Evolutionary conservation across 1,140 invertebrate species (phyloP).

Genomic region (Achatina immaculata): DNA sequence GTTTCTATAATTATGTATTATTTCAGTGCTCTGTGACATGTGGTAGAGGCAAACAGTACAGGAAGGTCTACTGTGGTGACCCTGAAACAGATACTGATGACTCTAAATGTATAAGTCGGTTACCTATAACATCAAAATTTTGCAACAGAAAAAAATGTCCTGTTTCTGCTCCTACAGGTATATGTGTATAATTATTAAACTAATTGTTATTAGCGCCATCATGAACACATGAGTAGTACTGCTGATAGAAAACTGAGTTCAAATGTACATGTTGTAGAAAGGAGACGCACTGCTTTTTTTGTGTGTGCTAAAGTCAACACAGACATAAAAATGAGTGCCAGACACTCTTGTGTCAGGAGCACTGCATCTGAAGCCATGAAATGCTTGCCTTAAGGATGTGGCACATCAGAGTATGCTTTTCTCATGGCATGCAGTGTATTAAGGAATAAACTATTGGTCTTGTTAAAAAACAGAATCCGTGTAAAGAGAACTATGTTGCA

Average conservation of each 20-base stretch:
- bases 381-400: too few species aligned
- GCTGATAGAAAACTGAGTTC: background rate
- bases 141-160: constrained; percentile 40
- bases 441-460: background rate
- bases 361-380: too few species aligned
- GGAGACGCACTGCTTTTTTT: too few species aligned
- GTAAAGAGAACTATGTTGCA: too few species aligned
- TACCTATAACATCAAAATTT: constrained; percentile 37
- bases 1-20: background rate
- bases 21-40: constrained; percentile 78
- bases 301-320: background rate
- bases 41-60: constrained; percentile 76
- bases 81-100: constrained; percentile 61
- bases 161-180: background rate
- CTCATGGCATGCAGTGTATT: too few species aligned
- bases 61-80: constrained; percentile 76
- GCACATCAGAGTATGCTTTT: too few species aligned
- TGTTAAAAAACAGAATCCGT: too few species aligned
- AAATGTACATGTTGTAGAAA: background rate
- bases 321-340: background rate
- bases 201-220: background rate
- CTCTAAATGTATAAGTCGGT: constrained; percentile 34
- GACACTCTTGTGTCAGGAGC: background rate
- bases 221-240: background rate
- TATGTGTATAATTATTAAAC: background rate